A percentile compares a stretch with the other conserved stretches of the same genome.
phyloP scores from a whole-genome alignment of 2,113 vertebrate species.

The Herpailurus yagouaroundi region DNA sequence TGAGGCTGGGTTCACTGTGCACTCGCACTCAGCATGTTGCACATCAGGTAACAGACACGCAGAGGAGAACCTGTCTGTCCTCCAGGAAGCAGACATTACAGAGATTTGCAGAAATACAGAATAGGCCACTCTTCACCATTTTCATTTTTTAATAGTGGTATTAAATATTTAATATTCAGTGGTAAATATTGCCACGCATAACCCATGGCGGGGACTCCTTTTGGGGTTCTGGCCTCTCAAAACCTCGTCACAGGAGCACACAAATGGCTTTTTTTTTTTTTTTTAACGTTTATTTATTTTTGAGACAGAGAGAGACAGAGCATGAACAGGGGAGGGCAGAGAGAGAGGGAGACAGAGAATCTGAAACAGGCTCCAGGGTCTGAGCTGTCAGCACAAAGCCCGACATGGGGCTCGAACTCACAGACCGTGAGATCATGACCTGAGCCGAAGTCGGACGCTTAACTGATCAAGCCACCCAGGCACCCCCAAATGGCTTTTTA shows the following conservation, averaged over 20 bases:
- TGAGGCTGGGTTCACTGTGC: not conserved
- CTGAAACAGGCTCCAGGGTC: too few species aligned
- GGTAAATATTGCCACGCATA: not conserved
- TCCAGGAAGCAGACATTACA: not conserved
- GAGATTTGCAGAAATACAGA: not conserved
- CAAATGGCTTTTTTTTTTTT: not conserved
- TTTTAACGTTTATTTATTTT: too few species aligned
- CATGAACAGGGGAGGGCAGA: too few species aligned
- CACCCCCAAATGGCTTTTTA: not conserved
- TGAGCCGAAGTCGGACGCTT: too few species aligned
- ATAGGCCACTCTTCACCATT: not conserved
- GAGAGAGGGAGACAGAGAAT: too few species aligned
- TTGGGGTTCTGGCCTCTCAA: not conserved
- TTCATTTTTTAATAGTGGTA: not conserved
- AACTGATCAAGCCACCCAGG: too few species aligned
- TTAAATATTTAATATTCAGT: not conserved
- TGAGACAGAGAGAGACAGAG: too few species aligned
- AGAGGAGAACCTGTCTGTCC: not conserved
- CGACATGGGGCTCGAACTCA: too few species aligned
- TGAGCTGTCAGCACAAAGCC: too few species aligned
- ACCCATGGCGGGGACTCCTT: not conserved
- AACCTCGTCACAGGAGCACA: too few species aligned
- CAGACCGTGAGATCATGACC: too few species aligned
- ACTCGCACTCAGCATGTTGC: accelerated
- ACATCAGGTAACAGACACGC: too few species aligned